Evolutionary conservation across 2,888 invertebrate species (phyloP).

Genomic region (Cerastis leucographa): DNA sequence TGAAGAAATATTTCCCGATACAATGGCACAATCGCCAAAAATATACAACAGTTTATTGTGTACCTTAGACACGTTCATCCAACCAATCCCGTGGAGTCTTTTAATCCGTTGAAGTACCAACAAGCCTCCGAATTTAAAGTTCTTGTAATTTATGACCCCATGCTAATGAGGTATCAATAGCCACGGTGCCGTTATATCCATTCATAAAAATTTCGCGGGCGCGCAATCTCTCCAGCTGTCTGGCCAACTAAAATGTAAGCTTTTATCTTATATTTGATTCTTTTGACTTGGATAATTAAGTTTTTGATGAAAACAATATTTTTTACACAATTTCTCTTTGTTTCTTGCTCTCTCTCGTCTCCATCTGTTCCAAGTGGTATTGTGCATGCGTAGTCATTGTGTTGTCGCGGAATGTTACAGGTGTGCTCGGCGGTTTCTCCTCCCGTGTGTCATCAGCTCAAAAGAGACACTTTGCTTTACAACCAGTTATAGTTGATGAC

Average conservation of each 20-base stretch:
- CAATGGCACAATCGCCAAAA: slow-evolving; percentile 40
- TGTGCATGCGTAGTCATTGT: background rate
- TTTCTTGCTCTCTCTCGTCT: slow-evolving; percentile 3
- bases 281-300: slow-evolving; percentile 24
- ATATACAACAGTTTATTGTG: slow-evolving; percentile 36
- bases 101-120: slow-evolving; percentile 61
- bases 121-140: slow-evolving; percentile 68
- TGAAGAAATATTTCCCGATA: background rate
- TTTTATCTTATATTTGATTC: slow-evolving; percentile 26
- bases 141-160: slow-evolving; percentile 79
- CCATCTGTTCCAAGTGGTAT: background rate
- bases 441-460: slow-evolving; percentile 67
- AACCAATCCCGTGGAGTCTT: slow-evolving; percentile 37
- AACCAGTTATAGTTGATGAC: slow-evolving; percentile 78
- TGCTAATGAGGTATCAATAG: slow-evolving; percentile 84
- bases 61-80: slow-evolving; percentile 28
- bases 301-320: slow-evolving; percentile 1
- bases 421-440: slow-evolving; percentile 52
- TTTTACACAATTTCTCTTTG: slow-evolving; percentile 2
- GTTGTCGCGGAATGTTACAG: slow-evolving; percentile 20
- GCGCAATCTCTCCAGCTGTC: slow-evolving; percentile 62
- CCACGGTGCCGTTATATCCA: slow-evolving; percentile 82
- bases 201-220: slow-evolving; percentile 79
- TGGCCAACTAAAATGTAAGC: slow-evolving; percentile 39
- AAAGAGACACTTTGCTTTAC: slow-evolving; percentile 70